These are phyloP conservation scores for Notolepis coatsorum DNA, from an alignment of 2,797 vertebrate species.

Conservation along the genomic window DNA sequence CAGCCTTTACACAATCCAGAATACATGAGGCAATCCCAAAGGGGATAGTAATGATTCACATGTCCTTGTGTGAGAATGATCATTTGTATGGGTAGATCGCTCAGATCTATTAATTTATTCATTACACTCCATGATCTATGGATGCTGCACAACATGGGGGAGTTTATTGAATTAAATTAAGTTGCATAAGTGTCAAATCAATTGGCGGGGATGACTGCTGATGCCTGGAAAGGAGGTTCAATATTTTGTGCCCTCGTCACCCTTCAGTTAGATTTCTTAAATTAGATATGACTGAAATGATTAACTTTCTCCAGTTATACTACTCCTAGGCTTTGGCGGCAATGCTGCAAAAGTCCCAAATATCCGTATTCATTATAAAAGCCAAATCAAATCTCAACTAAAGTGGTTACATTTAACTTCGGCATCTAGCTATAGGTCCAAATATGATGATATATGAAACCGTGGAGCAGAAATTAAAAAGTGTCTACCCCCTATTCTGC, in stretches of 20 bases:
- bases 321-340: background rate
- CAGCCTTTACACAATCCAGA: conserved; percentile 7
- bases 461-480: background rate
- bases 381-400: conserved; percentile 13
- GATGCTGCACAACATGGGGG: conserved; percentile 23
- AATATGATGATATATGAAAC: background rate
- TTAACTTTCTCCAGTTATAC: background rate
- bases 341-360: background rate
- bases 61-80: conserved; percentile 27
- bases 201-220: conserved; percentile 14
- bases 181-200: conserved; percentile 25
- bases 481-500: background rate
- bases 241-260: too few species aligned
- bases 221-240: conserved; percentile 6
- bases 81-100: conserved; percentile 17
- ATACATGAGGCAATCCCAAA: conserved; percentile 20
- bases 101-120: conserved; percentile 33
- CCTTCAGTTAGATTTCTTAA: conserved; percentile 8
- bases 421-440: background rate
- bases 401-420: background rate
- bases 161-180: conserved; percentile 43
- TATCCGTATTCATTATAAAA: background rate
- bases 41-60: conserved; percentile 31
- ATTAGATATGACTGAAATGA: conserved; percentile 15
- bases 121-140: conserved; percentile 9